Evolutionary conservation across 2,888 invertebrate species (phyloP).

Genomic region (Philopedon plagiatum): DNA sequence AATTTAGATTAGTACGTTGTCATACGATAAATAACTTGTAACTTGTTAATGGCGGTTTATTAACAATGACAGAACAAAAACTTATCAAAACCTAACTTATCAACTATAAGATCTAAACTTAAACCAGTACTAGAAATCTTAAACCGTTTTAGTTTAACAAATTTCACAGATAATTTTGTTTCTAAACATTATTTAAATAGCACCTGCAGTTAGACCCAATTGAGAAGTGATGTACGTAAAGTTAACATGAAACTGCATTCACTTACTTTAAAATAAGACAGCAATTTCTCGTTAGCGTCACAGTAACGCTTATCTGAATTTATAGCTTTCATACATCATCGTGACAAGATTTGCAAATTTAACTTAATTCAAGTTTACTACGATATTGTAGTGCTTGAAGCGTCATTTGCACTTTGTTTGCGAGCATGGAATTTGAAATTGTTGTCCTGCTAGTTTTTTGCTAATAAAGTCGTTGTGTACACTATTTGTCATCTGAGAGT

Average conservation of each 20-base stretch:
- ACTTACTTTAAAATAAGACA: neutral
- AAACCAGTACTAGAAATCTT: no score
- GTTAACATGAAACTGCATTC: neutral
- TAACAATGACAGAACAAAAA: no score
- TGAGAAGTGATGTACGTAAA: neutral
- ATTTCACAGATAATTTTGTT: no score
- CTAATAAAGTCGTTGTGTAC: neutral
- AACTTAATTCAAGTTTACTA: constrained; percentile 3
- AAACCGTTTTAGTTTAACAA: no score
- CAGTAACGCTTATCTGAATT: constrained; percentile 1
- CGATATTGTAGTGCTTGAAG: neutral
- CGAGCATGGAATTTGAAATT: neutral
- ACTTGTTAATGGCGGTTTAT: no score
- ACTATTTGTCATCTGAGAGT: neutral
- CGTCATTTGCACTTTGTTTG: neutral
- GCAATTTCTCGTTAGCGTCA: neutral
- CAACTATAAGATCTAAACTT: no score
- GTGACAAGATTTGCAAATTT: neutral
- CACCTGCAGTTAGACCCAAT: no score
- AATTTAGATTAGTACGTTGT: no score
- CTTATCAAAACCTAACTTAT: no score
- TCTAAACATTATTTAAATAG: no score
- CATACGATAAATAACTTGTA: no score
- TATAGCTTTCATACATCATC: neutral
- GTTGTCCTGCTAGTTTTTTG: neutral